Conservation (phyloP, 1,140 invertebrate species). For the Drosophila prosaltans region DNA sequence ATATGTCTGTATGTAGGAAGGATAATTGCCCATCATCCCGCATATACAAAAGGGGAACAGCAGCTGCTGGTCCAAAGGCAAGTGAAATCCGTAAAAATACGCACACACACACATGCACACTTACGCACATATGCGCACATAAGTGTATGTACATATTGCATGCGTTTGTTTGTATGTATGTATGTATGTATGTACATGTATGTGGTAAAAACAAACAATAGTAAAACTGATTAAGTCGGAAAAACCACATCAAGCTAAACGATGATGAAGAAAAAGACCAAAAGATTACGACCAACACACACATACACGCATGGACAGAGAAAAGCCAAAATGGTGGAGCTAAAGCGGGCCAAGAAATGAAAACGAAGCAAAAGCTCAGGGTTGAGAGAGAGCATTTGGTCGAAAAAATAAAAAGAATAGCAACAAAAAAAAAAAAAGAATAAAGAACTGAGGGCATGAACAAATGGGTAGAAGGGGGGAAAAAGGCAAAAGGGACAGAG, state of each 20-base stretch:
- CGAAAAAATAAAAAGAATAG: slow-evolving; percentile 39
- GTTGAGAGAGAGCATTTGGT: slow-evolving; percentile 36
- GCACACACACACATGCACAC: slow-evolving; percentile 26
- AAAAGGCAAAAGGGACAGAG: background rate
- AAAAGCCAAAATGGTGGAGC: slow-evolving; percentile 24
- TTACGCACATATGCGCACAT: slow-evolving; percentile 16
- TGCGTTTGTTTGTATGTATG: slow-evolving; percentile 1
- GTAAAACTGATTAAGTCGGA: slow-evolving; percentile 80
- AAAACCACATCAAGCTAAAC: slow-evolving; percentile 81
- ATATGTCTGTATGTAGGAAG: slow-evolving; percentile 15
- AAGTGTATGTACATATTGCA: slow-evolving; percentile 24
- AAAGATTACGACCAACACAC: slow-evolving; percentile 71
- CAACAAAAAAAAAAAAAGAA: slow-evolving; percentile 13
- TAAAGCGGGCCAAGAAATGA: slow-evolving; percentile 65
- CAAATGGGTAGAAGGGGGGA: slow-evolving; percentile 11
- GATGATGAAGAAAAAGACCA: slow-evolving; percentile 79
- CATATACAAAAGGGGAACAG: slow-evolving; percentile 9
- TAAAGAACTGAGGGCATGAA: slow-evolving; percentile 21
- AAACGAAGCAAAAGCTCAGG: slow-evolving; percentile 65
- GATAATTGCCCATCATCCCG: slow-evolving; percentile 10
- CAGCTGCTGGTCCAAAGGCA: slow-evolving; percentile 22
- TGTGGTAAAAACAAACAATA: slow-evolving; percentile 78
- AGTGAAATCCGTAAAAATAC: slow-evolving; percentile 41
- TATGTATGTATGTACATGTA: slow-evolving; percentile 15
- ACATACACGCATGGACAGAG: slow-evolving; percentile 24